These are phyloP conservation scores for Felis chaus DNA, from an alignment of 2,113 vertebrate genomes.

Conservation along the genomic window DNA sequence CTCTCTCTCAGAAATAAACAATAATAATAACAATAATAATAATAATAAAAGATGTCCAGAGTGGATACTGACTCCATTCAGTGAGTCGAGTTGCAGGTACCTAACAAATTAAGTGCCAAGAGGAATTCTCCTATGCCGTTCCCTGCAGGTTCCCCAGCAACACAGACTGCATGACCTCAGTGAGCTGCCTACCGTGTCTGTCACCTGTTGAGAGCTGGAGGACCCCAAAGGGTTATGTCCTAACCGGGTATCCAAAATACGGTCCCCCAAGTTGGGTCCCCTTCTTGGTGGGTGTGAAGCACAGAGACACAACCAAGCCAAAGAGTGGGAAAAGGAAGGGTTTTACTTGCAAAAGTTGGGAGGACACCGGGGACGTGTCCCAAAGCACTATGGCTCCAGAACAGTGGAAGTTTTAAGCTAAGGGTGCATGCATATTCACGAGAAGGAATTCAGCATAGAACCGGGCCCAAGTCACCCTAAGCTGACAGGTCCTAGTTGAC, in stretches of 20 bases:
- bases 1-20: too few relatives aligned
- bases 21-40: too few relatives aligned
- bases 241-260: not conserved
- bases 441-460: not conserved
- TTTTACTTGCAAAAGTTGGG: too few relatives aligned
- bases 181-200: not conserved
- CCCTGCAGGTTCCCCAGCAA: not conserved
- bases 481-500: not conserved
- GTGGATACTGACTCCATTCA: not conserved
- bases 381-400: not conserved
- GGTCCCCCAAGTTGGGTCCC: not conserved
- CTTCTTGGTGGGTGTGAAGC: not conserved
- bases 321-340: not conserved
- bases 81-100: not conserved
- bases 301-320: not conserved
- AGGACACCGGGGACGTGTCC: not conserved
- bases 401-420: not conserved
- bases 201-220: not conserved
- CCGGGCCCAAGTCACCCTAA: not conserved
- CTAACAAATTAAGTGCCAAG: not conserved
- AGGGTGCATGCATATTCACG: not conserved
- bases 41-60: not conserved
- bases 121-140: not conserved
- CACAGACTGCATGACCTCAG: not conserved
- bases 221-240: not conserved